Base-by-base conservation (phyloP, 2,888 invertebrate species). In the Drosophila setosimentum region DNA sequence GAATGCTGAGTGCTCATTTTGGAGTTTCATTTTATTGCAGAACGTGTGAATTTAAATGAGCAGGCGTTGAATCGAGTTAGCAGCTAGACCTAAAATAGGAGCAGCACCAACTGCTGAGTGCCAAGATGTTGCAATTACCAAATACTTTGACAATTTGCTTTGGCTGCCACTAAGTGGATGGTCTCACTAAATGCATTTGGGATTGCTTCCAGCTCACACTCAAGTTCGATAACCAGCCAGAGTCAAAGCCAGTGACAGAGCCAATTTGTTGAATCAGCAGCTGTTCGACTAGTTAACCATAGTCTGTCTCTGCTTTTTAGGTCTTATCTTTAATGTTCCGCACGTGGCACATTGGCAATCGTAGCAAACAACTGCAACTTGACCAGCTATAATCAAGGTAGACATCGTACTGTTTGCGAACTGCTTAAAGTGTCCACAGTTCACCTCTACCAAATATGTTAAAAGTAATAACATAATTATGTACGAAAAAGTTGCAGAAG, bases 41-140 rank as follows among this genome's bases (percentile, higher is more conserved):
- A 55, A 76, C 76, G 73, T 79, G 79, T 68, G 73, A 70, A 79
- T 79, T 73, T 68, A 76, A 79, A 76, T 79, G 78, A 73, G 66
- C 51, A 45, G 45, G 45, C 45, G 24, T 24, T 4, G 33, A 45
- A 68, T 70, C 59, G 61, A 45, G 48, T 60, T 66, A 45, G 51
- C 35, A 33, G 32, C 42, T 32, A 37, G 6, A 30, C 21, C 42
- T 13, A 35, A 30, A 35, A 45, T 51, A 21, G 16, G 48, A 65
- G 62, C 27, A 27, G 54, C 24, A 30, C n/a, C 37, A 45, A 29
- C 35, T 35, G 54, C n/a, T 27, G 29, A 60, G 70, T 53, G 61
- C 49, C 49, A 73, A 54, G 59, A 51, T 64, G 55, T 53, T 75
- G 76, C 79, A 79, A 79, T 79, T 77, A 73, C 77, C 78, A 35